Conservation (phyloP, 2,113 vertebrate species). For the Laterallus jamaicensis region DNA sequence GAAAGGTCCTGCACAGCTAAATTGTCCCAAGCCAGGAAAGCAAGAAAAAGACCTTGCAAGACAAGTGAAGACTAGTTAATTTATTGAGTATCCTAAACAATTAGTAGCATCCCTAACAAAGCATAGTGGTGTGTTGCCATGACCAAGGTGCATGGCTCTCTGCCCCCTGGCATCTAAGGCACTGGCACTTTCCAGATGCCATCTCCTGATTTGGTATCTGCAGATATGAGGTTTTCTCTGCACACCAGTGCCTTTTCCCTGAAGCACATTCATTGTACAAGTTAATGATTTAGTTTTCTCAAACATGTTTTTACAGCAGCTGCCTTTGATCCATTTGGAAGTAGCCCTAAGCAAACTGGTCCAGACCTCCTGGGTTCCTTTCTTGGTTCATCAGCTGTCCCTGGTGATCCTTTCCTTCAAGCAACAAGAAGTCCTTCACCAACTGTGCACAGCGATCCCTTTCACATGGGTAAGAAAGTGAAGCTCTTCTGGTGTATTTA, state of each 20-base stretch:
- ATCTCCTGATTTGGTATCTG: neutral
- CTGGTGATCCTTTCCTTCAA: slow-evolving; percentile 90
- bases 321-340: slow-evolving; percentile 90
- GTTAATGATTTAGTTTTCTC: neutral
- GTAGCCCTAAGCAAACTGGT: slow-evolving; percentile 83
- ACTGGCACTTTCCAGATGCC: neutral
- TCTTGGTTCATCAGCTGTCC: slow-evolving; percentile 83
- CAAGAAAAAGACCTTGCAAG: neutral
- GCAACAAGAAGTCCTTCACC: slow-evolving; percentile 90
- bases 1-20: neutral
- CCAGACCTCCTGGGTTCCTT: slow-evolving; percentile 92
- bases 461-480: slow-evolving; percentile 82
- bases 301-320: slow-evolving; percentile 64
- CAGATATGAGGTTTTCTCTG: neutral
- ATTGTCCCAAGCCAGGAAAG: neutral
- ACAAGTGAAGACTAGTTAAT: neutral
- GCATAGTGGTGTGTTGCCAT: neutral
- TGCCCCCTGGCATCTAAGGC: neutral
- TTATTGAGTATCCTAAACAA: neutral
- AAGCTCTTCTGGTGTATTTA: neutral
- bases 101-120: neutral
- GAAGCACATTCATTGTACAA: neutral
- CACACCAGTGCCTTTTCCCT: neutral
- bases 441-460: slow-evolving; percentile 82
- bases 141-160: neutral